Conservation (phyloP, 2,888 invertebrate species). For the Loripinus fragilis region DNA sequence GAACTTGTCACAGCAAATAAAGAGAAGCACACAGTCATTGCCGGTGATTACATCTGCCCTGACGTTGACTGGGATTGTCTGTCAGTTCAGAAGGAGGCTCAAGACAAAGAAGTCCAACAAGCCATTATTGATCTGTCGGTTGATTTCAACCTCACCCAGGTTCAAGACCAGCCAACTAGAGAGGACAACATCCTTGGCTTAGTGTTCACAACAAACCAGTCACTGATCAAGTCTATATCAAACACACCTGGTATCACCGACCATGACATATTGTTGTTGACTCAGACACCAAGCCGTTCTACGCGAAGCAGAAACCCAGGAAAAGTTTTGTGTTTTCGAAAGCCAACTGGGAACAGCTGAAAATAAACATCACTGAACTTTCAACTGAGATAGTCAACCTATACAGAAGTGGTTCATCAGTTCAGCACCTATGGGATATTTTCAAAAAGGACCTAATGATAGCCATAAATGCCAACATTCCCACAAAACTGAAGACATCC, state of each 20-base stretch:
- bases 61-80: conserved; percentile 2
- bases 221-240: conserved; percentile 39
- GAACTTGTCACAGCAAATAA: background rate
- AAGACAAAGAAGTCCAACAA: conserved; percentile 36
- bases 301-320: conserved; percentile 28
- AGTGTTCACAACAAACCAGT: conserved; percentile 45
- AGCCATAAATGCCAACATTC: conserved; percentile 8
- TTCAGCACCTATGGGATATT: conserved; percentile 17
- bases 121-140: conserved; percentile 23
- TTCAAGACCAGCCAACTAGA: conserved; percentile 28
- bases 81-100: background rate
- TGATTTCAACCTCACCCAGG: conserved; percentile 27
- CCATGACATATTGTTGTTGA: conserved; percentile 40
- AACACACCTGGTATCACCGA: conserved; percentile 45
- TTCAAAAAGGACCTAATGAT: conserved; percentile 5
- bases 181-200: conserved; percentile 36
- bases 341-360: conserved; percentile 37
- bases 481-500: background rate
- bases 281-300: conserved; percentile 32
- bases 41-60: background rate
- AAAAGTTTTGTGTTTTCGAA: conserved; percentile 33
- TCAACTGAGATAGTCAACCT: background rate
- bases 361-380: background rate
- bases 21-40: background rate
- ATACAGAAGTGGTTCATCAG: background rate